Percentiles rank a stretch among this genome's conserved stretches.
These are phyloP conservation scores for Aix galericulata DNA, from an alignment of 2,113 vertebrate species.

Conservation along the genomic window DNA sequence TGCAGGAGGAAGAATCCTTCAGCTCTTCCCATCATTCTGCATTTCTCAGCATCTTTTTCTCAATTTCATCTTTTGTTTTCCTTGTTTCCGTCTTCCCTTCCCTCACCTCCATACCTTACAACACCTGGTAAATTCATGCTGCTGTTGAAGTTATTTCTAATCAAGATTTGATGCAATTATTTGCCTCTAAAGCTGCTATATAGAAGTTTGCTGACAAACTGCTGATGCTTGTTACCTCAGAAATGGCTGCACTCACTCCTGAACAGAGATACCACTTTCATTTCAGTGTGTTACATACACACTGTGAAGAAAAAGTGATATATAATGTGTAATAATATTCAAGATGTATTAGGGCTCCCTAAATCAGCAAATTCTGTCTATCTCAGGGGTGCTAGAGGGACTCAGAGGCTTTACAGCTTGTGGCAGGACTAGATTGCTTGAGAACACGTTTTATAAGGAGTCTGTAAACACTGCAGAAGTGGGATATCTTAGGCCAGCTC, in stretches of 20 bases:
- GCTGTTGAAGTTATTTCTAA: slow-evolving; percentile 14
- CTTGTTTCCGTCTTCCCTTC: background rate
- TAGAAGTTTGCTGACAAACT: background rate
- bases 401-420: background rate
- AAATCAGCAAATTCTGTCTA: background rate
- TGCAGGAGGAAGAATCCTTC: background rate
- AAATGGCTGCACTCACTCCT: background rate
- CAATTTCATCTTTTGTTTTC: background rate
- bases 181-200: background rate
- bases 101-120: background rate
- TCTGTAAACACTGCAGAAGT: background rate
- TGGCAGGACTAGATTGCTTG: background rate
- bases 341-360: background rate
- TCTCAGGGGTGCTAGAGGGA: background rate
- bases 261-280: background rate
- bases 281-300: background rate
- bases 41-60: background rate
- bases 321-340: background rate
- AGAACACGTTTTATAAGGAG: background rate
- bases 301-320: background rate
- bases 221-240: background rate
- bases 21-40: background rate
- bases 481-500: slow-evolving; percentile 41
- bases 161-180: background rate
- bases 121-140: background rate